Conservation (phyloP, 2,888 invertebrate species). For the Thysanoteuthis rhombus region DNA sequence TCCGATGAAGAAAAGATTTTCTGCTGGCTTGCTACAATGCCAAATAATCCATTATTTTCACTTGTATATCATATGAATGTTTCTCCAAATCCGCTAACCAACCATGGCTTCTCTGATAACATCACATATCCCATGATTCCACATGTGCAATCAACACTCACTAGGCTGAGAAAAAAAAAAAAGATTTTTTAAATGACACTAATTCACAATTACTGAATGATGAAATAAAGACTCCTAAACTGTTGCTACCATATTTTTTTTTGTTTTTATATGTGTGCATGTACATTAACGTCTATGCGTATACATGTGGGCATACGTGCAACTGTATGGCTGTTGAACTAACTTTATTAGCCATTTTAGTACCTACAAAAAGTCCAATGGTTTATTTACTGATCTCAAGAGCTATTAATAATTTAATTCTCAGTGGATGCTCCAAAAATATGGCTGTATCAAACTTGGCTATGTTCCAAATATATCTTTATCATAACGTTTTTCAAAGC, state of each 20-base stretch:
- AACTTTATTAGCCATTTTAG: no score
- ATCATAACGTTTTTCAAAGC: no score
- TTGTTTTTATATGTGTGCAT: background rate
- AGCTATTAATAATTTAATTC: no score
- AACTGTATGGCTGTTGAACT: background rate
- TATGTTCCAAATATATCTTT: no score
- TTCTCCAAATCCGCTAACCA: background rate
- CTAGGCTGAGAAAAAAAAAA: no score
- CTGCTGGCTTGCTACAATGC: background rate
- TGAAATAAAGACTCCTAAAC: background rate
- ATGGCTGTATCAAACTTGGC: no score
- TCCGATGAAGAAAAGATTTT: background rate
- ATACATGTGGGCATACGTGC: background rate
- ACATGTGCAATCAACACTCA: no score
- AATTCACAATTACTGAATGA: background rate
- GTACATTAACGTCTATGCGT: background rate
- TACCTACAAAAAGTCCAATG: no score
- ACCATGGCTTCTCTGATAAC: background rate
- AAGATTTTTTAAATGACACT: background rate
- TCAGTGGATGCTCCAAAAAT: no score
- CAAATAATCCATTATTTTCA: conserved; percentile 12
- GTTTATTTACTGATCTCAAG: no score
- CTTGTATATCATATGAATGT: background rate
- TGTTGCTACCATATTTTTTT: background rate
- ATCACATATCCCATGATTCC: background rate